These are phyloP conservation scores for Danio tinwini DNA, from an alignment of 2,797 vertebrate genomes.

Conservation along the genomic window DNA sequence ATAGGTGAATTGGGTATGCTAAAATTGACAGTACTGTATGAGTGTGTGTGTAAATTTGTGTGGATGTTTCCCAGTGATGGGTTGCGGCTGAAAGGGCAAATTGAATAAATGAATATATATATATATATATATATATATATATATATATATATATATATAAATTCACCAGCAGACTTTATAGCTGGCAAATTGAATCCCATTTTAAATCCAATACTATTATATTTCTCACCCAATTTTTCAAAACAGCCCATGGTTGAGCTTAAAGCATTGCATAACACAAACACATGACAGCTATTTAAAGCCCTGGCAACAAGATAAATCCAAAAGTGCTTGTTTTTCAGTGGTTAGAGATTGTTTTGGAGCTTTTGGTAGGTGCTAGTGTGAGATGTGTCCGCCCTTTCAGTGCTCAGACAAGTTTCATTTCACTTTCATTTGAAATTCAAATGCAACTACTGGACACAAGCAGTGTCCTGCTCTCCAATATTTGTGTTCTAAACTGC, in stretches of 20 bases:
- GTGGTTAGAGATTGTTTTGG: conserved; percentile 21
- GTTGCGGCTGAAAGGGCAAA: too few relatives aligned
- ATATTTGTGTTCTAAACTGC: neutral
- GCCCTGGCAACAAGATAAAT: conserved; percentile 17
- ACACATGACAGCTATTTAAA: conserved; percentile 58
- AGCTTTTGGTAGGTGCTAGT: neutral
- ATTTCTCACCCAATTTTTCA: conserved; percentile 35
- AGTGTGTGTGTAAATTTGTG: too few relatives aligned
- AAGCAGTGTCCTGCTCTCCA: neutral
- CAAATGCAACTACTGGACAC: conserved; percentile 9
- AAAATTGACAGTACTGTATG: too few relatives aligned
- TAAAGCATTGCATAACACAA: conserved; percentile 47
- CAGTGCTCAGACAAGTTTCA: neutral
- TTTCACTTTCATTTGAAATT: conserved; percentile 24
- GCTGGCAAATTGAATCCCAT: neutral
- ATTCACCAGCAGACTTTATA: neutral
- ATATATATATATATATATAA: too few relatives aligned
- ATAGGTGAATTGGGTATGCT: too few relatives aligned
- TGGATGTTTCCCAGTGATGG: too few relatives aligned
- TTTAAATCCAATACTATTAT: conserved; percentile 18
- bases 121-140: too few relatives aligned
- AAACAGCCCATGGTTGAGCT: neutral
- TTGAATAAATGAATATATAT: too few relatives aligned
- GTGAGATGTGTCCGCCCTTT: conserved; percentile 6
- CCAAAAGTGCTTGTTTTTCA: conserved; percentile 26